These are phyloP conservation scores for Melangyna quadrimaculata DNA, from an alignment of 2,888 invertebrate species.

Conservation along the genomic window DNA sequence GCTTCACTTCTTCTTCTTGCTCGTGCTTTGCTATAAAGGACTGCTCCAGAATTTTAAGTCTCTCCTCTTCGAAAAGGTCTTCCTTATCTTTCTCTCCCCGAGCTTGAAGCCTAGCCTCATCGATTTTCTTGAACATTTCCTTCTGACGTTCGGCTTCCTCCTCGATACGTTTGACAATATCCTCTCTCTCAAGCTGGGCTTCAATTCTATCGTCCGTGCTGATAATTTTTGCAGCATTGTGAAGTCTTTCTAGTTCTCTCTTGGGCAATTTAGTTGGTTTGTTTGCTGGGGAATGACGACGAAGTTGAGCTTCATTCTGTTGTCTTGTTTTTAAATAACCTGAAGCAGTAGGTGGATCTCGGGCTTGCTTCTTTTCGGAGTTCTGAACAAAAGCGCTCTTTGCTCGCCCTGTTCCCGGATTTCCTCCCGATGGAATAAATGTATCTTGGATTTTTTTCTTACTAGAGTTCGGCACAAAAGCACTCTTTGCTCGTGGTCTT, in stretches of 20 bases:
- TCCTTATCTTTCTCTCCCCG: conserved; percentile 76
- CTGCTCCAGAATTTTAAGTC: conserved; percentile 83
- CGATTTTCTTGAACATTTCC: conserved; percentile 81
- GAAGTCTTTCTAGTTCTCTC: conserved; percentile 84
- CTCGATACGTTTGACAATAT: conserved; percentile 81
- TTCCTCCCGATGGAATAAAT: conserved; percentile 13
- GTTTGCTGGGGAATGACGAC: neutral
- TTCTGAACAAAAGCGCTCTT: neutral
- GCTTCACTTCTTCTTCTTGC: conserved; percentile 85
- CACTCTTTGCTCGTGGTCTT: conserved; percentile 31
- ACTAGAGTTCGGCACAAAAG: neutral
- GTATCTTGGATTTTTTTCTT: conserved; percentile 36
- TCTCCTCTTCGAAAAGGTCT: conserved; percentile 81
- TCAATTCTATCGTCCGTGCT: conserved; percentile 81
- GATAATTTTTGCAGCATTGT: conserved; percentile 83
- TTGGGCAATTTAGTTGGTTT: conserved; percentile 77
- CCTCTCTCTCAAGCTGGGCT: conserved; percentile 80
- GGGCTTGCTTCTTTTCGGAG: conserved; percentile 8
- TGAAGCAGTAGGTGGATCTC: conserved; percentile 58
- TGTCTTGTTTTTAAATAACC: neutral
- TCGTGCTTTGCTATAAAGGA: conserved; percentile 80
- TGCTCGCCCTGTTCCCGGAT: neutral
- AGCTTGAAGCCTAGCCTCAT: conserved; percentile 76
- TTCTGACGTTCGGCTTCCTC: conserved; percentile 84
- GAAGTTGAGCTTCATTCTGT: neutral